A percentile compares a stretch with the other conserved stretches of the same genome.
Evolutionary conservation across 1,140 invertebrate species (phyloP).

Genomic region (Pissodes strobi): DNA sequence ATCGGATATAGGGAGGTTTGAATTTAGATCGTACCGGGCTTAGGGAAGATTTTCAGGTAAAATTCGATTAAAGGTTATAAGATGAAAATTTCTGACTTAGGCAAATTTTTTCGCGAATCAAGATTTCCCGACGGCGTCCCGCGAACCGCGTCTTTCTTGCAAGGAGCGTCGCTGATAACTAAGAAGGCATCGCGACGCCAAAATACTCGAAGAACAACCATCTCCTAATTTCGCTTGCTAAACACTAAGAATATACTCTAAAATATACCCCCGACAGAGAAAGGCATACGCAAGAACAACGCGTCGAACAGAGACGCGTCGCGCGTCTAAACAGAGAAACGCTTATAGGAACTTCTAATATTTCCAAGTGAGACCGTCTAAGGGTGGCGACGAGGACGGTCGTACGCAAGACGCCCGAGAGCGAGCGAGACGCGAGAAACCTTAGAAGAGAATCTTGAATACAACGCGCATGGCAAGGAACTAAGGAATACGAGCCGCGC

Average conservation of each 20-base stretch:
- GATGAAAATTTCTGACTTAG: conserved; percentile 16
- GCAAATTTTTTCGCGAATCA: conserved; percentile 23
- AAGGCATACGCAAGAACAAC: conserved; percentile 46
- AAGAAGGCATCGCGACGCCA: conserved; percentile 50
- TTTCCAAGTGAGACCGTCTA: conserved; percentile 43
- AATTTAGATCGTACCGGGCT: no score
- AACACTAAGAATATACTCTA: conserved; percentile 55
- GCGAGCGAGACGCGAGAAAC: conserved; percentile 42
- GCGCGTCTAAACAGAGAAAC: conserved; percentile 39
- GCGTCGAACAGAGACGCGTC: conserved; percentile 39
- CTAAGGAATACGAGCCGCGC: conserved; percentile 47
- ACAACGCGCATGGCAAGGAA: conserved; percentile 46
- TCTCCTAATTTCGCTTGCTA: conserved; percentile 55
- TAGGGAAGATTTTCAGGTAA: background rate
- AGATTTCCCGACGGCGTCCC: conserved; percentile 27
- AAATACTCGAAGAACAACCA: conserved; percentile 53
- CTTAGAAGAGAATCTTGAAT: conserved; percentile 54
- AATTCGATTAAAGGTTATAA: no score
- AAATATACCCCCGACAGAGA: conserved; percentile 44
- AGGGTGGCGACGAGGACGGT: conserved; percentile 46
- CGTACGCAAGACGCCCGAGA: conserved; percentile 45
- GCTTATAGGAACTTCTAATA: conserved; percentile 45
- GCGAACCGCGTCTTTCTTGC: conserved; percentile 35
- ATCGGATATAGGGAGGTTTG: no score
- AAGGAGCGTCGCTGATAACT: conserved; percentile 47